phyloP scores from a whole-genome alignment of 2,888 invertebrate genomes.

The Andricus quercusramuli region DNA sequence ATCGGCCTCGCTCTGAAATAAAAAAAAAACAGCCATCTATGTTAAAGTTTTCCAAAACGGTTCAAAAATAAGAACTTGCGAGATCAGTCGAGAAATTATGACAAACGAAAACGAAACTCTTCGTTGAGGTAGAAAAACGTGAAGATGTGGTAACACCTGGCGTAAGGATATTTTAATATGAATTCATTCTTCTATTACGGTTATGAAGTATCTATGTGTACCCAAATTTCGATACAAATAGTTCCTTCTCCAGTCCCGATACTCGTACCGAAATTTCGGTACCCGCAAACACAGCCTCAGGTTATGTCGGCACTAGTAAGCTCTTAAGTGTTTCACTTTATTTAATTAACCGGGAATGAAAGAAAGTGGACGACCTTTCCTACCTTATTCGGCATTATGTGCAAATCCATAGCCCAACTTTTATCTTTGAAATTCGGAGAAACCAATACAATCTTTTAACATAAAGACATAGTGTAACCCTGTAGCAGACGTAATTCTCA shows the following conservation, averaged over 20 bases:
- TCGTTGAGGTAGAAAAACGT: neutral
- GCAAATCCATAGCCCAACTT: slow-evolving; percentile 30
- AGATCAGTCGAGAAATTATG: slow-evolving; percentile 19
- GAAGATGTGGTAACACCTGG: neutral
- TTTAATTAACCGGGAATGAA: neutral
- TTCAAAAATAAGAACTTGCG: neutral
- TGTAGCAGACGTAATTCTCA: too few relatives aligned
- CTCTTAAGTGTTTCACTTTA: neutral
- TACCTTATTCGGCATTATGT: slow-evolving; percentile 69
- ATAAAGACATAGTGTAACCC: neutral
- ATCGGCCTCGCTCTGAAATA: slow-evolving; percentile 85
- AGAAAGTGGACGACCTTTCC: neutral
- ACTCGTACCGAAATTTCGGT: too few relatives aligned
- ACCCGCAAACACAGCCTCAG: neutral
- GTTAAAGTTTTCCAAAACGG: neutral
- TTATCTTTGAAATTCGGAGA: neutral
- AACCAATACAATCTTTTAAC: neutral
- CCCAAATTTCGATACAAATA: too few relatives aligned
- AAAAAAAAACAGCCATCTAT: slow-evolving; percentile 49
- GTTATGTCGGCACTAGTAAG: neutral
- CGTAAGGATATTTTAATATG: neutral
- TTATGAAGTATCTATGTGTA: too few relatives aligned
- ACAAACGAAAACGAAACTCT: neutral
- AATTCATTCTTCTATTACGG: neutral
- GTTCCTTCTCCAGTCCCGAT: too few relatives aligned